A percentile compares a stretch with the other conserved stretches of the same genome.
Conservation (phyloP, 2,888 invertebrate species). For the Rhingia rostrata region DNA sequence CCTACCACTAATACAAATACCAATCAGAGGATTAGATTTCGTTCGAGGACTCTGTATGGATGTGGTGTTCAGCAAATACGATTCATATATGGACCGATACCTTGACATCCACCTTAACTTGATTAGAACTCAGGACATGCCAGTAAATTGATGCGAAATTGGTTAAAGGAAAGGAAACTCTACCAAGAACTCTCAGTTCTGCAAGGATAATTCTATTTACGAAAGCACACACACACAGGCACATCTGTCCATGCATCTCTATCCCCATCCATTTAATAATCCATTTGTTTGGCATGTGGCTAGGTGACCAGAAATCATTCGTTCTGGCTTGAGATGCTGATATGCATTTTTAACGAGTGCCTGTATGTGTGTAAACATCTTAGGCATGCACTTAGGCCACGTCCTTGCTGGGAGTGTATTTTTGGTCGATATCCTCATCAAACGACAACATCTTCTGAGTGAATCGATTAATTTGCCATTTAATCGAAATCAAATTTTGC, state of each 20-base stretch:
- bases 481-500: conserved; percentile 57
- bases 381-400: conserved; percentile 43
- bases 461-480: conserved; percentile 67
- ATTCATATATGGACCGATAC: conserved; percentile 7
- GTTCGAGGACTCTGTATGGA: neutral
- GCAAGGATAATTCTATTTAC: conserved; percentile 47
- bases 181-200: conserved; percentile 26
- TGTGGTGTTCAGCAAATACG: conserved; percentile 13
- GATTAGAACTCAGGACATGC: conserved; percentile 27
- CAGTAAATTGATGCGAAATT: conserved; percentile 4
- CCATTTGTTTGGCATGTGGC: conserved; percentile 40
- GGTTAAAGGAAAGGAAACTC: conserved; percentile 3
- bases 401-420: conserved; percentile 1
- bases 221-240: neutral
- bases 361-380: conserved; percentile 38
- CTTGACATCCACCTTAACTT: conserved; percentile 41
- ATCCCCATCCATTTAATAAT: conserved; percentile 29
- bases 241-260: conserved; percentile 1
- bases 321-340: conserved; percentile 10
- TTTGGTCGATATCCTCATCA: conserved; percentile 23
- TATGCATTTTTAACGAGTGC: conserved; percentile 50
- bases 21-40: conserved; percentile 55
- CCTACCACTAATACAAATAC: conserved; percentile 15
- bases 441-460: conserved; percentile 28
- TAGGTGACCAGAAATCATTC: conserved; percentile 43